Percentiles rank a stretch among this genome's conserved stretches.
Conservation (phyloP, 1,140 invertebrate genomes). For the Trichogramma pretiosum region DNA sequence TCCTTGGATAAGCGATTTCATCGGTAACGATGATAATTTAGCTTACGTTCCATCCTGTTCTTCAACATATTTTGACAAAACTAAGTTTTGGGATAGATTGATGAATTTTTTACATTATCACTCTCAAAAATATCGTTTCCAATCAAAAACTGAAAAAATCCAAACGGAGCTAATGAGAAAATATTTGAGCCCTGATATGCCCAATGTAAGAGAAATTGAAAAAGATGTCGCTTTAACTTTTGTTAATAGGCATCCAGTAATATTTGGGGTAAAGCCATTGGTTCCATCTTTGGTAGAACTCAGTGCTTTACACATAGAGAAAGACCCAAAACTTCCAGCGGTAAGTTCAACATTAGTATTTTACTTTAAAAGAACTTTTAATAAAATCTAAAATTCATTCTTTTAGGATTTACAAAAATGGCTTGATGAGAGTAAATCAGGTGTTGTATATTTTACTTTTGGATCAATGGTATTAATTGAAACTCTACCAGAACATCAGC, state of each 20-base stretch:
- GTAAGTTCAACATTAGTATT: slow-evolving; percentile 3
- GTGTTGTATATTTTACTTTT: slow-evolving; percentile 61
- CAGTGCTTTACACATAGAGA: slow-evolving; percentile 36
- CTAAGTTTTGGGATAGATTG: slow-evolving; percentile 50
- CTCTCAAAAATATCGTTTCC: background rate
- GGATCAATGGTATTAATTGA: slow-evolving; percentile 56
- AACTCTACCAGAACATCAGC: slow-evolving; percentile 44
- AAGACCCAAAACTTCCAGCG: too few species aligned
- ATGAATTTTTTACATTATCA: slow-evolving; percentile 33
- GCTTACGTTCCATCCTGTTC: slow-evolving; percentile 43
- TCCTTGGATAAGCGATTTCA: slow-evolving; percentile 49
- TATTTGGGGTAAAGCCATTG: slow-evolving; percentile 30
- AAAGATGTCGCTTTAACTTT: slow-evolving; percentile 35
- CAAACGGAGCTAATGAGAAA: slow-evolving; percentile 34
- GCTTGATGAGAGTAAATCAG: slow-evolving; percentile 54
- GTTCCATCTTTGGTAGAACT: slow-evolving; percentile 37
- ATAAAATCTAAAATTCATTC: background rate
- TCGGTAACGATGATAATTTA: slow-evolving; percentile 47
- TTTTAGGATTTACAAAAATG: slow-evolving; percentile 54
- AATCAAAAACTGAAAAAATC: background rate
- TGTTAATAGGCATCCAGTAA: slow-evolving; percentile 34
- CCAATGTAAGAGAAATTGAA: slow-evolving; percentile 27
- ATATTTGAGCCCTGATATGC: slow-evolving; percentile 22
- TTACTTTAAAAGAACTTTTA: background rate
- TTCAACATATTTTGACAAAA: slow-evolving; percentile 43